A percentile compares a stretch with the other conserved stretches of the same genome.
Evolutionary conservation across 2,797 vertebrate species (phyloP).

Genomic region (Gadopsis bispinosus): DNA sequence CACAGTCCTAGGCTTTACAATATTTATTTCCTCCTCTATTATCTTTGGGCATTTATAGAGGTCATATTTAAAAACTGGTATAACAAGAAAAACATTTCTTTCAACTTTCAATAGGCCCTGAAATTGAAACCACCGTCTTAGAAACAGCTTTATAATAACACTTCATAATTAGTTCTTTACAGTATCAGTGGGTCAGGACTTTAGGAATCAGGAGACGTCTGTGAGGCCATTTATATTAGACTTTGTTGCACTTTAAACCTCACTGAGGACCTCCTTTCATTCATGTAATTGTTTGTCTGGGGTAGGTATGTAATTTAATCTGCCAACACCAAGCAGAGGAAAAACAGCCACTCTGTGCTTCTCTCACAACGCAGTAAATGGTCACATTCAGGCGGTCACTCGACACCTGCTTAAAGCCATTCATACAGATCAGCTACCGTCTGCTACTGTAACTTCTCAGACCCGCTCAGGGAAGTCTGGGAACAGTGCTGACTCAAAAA

Average conservation of each 20-base stretch:
- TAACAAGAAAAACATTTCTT: neutral
- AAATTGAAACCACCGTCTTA: neutral
- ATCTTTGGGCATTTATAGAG: neutral
- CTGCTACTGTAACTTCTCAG: conserved; percentile 16
- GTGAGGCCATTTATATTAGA: neutral
- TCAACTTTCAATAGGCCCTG: neutral
- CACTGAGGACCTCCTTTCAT: conserved; percentile 26
- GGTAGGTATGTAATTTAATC: conserved; percentile 59
- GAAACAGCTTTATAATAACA: neutral
- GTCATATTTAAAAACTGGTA: neutral
- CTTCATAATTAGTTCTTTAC: neutral
- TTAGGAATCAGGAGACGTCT: neutral
- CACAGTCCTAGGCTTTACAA: neutral
- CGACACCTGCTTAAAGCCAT: conserved; percentile 41
- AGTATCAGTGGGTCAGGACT: neutral
- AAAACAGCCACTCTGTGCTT: conserved; percentile 25
- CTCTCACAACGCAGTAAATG: conserved; percentile 47
- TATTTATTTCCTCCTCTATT: neutral
- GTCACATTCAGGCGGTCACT: conserved; percentile 48
- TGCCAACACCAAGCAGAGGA: neutral
- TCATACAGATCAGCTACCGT: conserved; percentile 32
- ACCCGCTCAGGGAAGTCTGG: conserved; percentile 7
- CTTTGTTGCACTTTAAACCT: neutral
- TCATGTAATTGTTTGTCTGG: conserved; percentile 37
- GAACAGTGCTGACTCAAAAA: conserved; percentile 5